These are phyloP conservation scores for Encarsia formosa DNA, from an alignment of 2,888 invertebrate genomes.

Conservation along the genomic window DNA sequence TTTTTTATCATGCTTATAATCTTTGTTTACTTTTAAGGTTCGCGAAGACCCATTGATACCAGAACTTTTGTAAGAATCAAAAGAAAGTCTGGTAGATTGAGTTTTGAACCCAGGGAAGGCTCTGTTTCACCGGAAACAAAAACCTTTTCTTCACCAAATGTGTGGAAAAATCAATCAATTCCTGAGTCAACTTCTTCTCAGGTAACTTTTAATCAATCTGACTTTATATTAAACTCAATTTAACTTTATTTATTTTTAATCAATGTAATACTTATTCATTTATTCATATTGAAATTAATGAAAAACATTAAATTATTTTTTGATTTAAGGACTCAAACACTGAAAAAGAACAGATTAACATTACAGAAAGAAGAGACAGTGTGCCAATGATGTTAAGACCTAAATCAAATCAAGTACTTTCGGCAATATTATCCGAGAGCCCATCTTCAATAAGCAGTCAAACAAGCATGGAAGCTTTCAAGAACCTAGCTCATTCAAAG, in stretches of 20 bases:
- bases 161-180: slow-evolving; percentile 23
- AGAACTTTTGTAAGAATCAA: slow-evolving; percentile 69
- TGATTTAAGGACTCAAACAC: slow-evolving; percentile 10
- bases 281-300: too few species aligned
- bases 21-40: slow-evolving; percentile 27
- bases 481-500: slow-evolving; percentile 43
- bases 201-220: slow-evolving; percentile 5
- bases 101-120: slow-evolving; percentile 11
- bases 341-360: slow-evolving; percentile 6
- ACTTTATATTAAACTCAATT: neutral
- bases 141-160: slow-evolving; percentile 11
- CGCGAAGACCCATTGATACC: slow-evolving; percentile 56
- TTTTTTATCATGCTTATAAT: neutral
- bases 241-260: too few species aligned
- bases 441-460: slow-evolving; percentile 35
- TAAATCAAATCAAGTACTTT: slow-evolving; percentile 25
- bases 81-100: slow-evolving; percentile 50
- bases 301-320: slow-evolving; percentile 1
- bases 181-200: slow-evolving; percentile 11
- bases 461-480: slow-evolving; percentile 45
- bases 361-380: slow-evolving; percentile 20
- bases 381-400: slow-evolving; percentile 28
- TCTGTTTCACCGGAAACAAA: slow-evolving; percentile 14
- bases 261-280: too few species aligned
- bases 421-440: slow-evolving; percentile 23